These are phyloP conservation scores for Monomorium pharaonis DNA, from an alignment of 1,140 invertebrate species.

Conservation along the genomic window DNA sequence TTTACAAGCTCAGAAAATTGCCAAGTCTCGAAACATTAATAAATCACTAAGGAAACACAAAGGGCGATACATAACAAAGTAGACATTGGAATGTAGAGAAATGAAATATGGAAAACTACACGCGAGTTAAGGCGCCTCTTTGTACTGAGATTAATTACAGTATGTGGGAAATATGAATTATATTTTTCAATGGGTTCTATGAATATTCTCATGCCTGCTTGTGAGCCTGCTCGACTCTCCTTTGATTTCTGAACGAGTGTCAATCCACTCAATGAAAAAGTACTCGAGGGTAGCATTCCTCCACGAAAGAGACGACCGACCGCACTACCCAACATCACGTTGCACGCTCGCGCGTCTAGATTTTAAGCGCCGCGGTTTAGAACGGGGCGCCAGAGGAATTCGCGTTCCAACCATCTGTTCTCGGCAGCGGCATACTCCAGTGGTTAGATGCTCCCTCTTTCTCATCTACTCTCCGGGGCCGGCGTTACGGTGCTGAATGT, in stretches of 20 bases:
- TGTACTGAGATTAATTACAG: background rate
- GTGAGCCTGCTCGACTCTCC: background rate
- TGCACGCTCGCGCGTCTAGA: slow-evolving; percentile 39
- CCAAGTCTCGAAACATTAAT: background rate
- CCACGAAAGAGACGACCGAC: slow-evolving; percentile 32
- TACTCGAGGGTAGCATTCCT: slow-evolving; percentile 52
- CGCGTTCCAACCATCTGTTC: slow-evolving; percentile 72
- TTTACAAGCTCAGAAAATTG: slow-evolving; percentile 11
- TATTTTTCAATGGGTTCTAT: background rate
- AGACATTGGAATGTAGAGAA: background rate
- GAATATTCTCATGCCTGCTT: background rate
- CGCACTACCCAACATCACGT: slow-evolving; percentile 22
- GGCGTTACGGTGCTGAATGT: slow-evolving; percentile 82
- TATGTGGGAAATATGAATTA: background rate
- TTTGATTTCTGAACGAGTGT: slow-evolving; percentile 13
- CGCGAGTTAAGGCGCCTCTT: background rate
- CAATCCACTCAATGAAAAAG: background rate
- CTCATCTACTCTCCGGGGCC: slow-evolving; percentile 70
- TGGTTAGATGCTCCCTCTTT: slow-evolving; percentile 61
- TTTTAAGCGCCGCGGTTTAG: slow-evolving; percentile 66
- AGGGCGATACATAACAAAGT: background rate
- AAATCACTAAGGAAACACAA: slow-evolving; percentile 33
- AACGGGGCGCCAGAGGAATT: slow-evolving; percentile 68
- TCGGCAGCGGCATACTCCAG: slow-evolving; percentile 58
- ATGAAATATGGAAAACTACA: background rate